Base-by-base conservation (phyloP, 2,797 vertebrate genomes). In the Argentina silus region DNA sequence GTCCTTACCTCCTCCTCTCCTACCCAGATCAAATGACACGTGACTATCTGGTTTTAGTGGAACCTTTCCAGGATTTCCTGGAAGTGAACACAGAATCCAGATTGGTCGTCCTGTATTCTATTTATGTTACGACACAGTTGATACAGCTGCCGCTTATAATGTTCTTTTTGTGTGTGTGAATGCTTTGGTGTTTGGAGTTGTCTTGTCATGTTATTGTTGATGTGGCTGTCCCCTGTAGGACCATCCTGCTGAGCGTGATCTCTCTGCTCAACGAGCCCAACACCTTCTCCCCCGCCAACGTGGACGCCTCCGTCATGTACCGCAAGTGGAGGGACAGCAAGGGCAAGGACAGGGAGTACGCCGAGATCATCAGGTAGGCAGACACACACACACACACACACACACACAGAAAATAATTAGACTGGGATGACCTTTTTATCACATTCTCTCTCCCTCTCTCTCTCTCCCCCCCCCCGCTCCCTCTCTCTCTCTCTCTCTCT, bases 231-330 rank as follows among this genome's bases (percentile, higher is more conserved):
- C 11, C 53, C 70, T 23, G 1, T 83, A 98, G 97, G 87, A 98
- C 97, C 62, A 98, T 98, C 81, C 93, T 98, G 72, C 94, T 98
- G 79, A 98, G 96, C 0, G 96, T 98, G 50, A 98, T 98, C 82
- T 98, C 96, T 0, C 93, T 98, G 79, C 90, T 98, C 76, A 98
- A 97, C 1, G 97, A 98, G 73, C 97, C 97, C 27, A 98, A 98
- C 92, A 97, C 97, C 0, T 98, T 97, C 76, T 98, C 97, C 0
- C 96, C 96, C 0, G 97, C 97, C 73, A 98, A 97, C 0, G 96
- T 98, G 77, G 97, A 98, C 0, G 96, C 96, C n/a, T 98, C 97
- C 0, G 96, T 98, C 83, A 98, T 98, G 97, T 98, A 97, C 88
- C 91, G 96, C 67, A 97, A 95, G 74, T 98, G 97, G 97, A 95